Conservation (phyloP, 1,140 invertebrate species). For the Drosophila asahinai region DNA sequence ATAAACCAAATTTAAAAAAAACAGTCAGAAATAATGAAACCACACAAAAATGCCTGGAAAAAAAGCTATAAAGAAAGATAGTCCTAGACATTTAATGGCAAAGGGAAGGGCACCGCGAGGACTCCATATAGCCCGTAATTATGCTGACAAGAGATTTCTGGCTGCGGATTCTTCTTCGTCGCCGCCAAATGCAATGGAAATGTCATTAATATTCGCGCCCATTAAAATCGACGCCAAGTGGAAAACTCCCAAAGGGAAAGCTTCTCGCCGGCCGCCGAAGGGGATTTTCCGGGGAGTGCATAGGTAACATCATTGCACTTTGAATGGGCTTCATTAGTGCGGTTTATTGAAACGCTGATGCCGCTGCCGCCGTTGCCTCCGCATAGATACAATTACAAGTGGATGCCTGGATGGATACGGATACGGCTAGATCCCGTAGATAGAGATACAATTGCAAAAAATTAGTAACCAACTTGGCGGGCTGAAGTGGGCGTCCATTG, state of each 20-base stretch:
- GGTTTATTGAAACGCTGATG: slow-evolving; percentile 70
- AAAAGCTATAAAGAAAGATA: slow-evolving; percentile 9
- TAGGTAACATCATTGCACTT: slow-evolving; percentile 68
- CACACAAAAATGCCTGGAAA: neutral
- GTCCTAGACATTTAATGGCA: slow-evolving; percentile 28
- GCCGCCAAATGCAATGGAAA: slow-evolving; percentile 72
- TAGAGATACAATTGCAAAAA: slow-evolving; percentile 62
- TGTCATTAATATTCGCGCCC: slow-evolving; percentile 83
- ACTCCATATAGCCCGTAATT: slow-evolving; percentile 56
- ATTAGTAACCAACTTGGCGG: slow-evolving; percentile 62
- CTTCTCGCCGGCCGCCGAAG: neutral
- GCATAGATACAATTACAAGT: slow-evolving; percentile 58
- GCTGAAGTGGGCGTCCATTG: slow-evolving; percentile 51
- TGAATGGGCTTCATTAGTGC: slow-evolving; percentile 82
- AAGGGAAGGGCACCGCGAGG: slow-evolving; percentile 1
- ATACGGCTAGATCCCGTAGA: slow-evolving; percentile 19
- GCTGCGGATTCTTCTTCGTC: slow-evolving; percentile 20
- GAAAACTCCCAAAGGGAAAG: slow-evolving; percentile 59
- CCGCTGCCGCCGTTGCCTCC: neutral
- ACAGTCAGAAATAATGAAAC: slow-evolving; percentile 3
- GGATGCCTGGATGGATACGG: slow-evolving; percentile 26
- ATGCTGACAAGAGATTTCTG: slow-evolving; percentile 74
- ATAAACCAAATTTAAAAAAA: slow-evolving; percentile 12
- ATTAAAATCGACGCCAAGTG: slow-evolving; percentile 80
- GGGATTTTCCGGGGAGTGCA: neutral